Conservation (phyloP, 2,113 vertebrate species). For the Pogona vitticeps region DNA sequence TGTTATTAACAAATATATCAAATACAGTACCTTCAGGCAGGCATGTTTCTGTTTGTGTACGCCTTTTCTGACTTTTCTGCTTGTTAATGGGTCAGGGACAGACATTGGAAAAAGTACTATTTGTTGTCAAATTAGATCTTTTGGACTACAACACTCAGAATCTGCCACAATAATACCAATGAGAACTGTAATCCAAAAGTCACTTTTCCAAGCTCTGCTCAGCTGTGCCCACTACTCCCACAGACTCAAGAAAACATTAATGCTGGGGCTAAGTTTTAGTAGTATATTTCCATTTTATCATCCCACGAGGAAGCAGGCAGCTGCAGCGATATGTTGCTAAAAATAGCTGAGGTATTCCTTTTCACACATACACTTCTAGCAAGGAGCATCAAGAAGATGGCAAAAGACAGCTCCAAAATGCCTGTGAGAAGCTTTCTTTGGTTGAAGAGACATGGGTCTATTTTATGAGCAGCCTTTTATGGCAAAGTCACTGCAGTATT, state of each 20-base stretch:
- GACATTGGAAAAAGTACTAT: too few relatives aligned
- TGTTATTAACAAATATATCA: too few relatives aligned
- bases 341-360: background rate
- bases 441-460: background rate
- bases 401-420: background rate
- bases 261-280: background rate
- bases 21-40: too few relatives aligned
- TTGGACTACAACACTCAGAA: background rate
- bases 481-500: background rate
- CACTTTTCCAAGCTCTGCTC: too few relatives aligned
- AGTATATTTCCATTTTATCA: background rate
- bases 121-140: background rate
- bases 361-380: background rate
- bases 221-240: too few relatives aligned
- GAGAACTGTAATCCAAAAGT: background rate
- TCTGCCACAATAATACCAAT: background rate
- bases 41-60: too few relatives aligned
- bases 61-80: too few relatives aligned
- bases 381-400: background rate
- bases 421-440: background rate
- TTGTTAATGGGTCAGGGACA: too few relatives aligned
- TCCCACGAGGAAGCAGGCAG: background rate
- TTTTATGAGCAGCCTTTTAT: constrained; percentile 6
- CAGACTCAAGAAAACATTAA: background rate
- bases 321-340: background rate